phyloP scores from a whole-genome alignment of 2,797 vertebrate genomes.

The Cyclura pinguis region DNA sequence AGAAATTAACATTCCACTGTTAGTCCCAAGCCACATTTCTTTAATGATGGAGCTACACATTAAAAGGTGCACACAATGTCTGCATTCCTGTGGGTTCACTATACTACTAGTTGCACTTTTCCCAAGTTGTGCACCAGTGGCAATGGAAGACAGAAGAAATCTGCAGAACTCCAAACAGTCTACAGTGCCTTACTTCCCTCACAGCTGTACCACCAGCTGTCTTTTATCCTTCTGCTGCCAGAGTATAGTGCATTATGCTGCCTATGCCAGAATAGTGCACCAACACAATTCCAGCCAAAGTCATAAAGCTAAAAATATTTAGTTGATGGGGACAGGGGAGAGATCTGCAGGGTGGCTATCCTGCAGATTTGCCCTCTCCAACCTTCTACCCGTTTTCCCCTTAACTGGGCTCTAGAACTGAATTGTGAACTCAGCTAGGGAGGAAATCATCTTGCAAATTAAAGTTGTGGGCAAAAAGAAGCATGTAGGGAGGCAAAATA shows the following conservation, averaged over 20 bases:
- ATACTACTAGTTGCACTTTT: no score
- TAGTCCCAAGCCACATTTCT: neutral
- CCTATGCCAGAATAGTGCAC: no score
- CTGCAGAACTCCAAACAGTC: no score
- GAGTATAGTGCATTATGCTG: neutral
- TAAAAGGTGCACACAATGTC: neutral
- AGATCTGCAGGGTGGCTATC: neutral
- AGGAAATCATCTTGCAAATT: neutral
- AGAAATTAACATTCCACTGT: constrained; percentile 20
- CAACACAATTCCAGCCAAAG: neutral
- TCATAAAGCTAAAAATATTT: neutral
- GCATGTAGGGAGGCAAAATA: neutral
- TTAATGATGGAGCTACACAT: neutral
- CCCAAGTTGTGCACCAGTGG: no score
- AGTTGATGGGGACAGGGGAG: neutral
- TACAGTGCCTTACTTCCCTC: no score
- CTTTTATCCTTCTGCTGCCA: neutral
- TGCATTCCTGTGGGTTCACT: no score
- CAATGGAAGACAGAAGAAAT: no score
- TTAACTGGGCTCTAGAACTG: neutral
- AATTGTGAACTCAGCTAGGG: neutral
- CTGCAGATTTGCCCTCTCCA: neutral
- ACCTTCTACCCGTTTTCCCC: neutral
- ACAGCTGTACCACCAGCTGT: no score
- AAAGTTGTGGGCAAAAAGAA: neutral